Base-by-base conservation (phyloP, 2,113 vertebrate species). In the Ammodytes marinus region DNA sequence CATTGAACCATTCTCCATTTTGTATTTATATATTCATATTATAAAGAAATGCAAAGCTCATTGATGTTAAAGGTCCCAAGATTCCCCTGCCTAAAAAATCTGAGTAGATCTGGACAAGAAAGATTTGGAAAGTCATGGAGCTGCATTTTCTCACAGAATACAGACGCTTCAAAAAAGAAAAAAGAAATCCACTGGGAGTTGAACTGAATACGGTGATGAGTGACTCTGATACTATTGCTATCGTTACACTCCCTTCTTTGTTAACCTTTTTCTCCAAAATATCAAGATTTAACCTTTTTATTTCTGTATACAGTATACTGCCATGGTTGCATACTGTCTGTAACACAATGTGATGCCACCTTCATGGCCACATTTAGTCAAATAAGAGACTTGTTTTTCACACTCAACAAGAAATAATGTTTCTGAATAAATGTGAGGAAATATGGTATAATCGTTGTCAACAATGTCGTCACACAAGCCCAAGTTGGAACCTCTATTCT, bases 61-160 rank as follows among this genome's bases (percentile, higher is more conserved):
- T 58, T 72, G 12, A 65, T 53, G 60, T 55, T 66, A 54, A 86
- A 86, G 61, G 50, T 65, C 52, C 79, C 53, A 19, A 49, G 70
- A 78, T 75, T 82, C 37, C 52, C 57, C 46, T 70, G 43, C 57
- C 67, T 10, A 78, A 59, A 66, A 78, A 79, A 67, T 60, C 47
- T 50, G 49, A 82, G 68, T 46, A 68, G 70, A 76, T 17, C 59
- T 73, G 27, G 55, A 68, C 19, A 70, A 74, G 74, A 83, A 89
- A 69, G 66, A 35, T 74, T 72, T 50, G 61, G 35, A 69, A 63
- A 65, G 58, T 63, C 50, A 4, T 19, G 35, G 53, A 73, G 67
- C 68, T 58, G 27, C 57, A 53, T 75, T 73, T 76, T 39, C 60
- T 79, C 54, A 27, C 17, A 1, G 47, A 58, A 59, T 7, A 69